Evolutionary conservation across 2,797 vertebrate genomes (phyloP).

Genomic region (Rousettus madagascariensis): DNA sequence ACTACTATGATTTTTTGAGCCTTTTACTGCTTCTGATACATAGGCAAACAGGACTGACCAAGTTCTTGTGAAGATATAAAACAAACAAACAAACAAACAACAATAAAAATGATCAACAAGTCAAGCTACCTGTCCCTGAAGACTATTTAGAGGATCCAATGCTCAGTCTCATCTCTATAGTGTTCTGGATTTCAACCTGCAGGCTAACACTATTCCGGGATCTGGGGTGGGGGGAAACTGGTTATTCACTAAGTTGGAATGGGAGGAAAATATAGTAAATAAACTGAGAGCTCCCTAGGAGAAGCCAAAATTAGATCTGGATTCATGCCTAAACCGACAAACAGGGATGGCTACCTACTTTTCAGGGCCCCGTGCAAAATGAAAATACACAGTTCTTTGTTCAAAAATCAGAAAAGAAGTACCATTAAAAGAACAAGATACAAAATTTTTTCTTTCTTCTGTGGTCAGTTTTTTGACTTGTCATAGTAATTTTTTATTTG

Average conservation of each 20-base stretch:
- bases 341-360: neutral
- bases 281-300: neutral
- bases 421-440: neutral
- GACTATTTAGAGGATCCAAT: neutral
- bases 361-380: neutral
- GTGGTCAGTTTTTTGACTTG: neutral
- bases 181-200: neutral
- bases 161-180: neutral
- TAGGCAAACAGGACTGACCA: neutral
- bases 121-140: neutral
- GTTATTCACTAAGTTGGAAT: neutral
- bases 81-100: neutral
- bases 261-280: neutral
- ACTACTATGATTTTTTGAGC: neutral
- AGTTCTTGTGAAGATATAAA: slow-evolving; percentile 1
- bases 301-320: neutral
- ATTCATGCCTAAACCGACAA: neutral
- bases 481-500: neutral
- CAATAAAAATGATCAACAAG: neutral
- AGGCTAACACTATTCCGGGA: neutral
- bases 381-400: neutral
- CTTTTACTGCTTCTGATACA: neutral
- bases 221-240: neutral
- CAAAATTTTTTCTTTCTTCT: neutral
- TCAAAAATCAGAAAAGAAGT: neutral